Conservation (phyloP, 2,113 vertebrate species). For the Erpornis zantholeuca region DNA sequence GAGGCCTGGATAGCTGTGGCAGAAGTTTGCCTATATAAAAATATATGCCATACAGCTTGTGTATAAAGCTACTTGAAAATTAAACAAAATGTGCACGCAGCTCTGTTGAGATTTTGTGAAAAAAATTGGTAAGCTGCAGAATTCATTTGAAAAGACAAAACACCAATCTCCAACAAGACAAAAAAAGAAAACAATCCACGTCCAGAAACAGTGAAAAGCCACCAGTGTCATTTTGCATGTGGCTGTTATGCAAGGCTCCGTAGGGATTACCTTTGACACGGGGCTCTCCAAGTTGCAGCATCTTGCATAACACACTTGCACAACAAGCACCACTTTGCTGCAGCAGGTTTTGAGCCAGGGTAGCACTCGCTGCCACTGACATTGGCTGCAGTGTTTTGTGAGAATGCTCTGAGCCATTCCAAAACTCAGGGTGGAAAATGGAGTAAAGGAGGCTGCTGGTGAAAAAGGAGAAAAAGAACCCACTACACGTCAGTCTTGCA, state of each 20-base stretch:
- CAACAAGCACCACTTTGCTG: neutral
- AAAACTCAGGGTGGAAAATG: neutral
- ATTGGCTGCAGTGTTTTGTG: neutral
- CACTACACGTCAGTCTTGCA: neutral
- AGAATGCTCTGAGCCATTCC: neutral
- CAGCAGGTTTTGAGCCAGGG: neutral
- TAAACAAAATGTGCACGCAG: neutral
- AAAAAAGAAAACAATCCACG: neutral
- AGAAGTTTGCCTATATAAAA: neutral
- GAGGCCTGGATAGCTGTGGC: neutral
- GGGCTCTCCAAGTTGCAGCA: neutral
- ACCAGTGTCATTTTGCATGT: neutral
- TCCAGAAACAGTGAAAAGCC: neutral
- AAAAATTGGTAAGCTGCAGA: neutral
- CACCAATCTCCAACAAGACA: neutral
- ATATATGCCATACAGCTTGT: neutral
- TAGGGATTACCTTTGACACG: slow-evolving; percentile 15
- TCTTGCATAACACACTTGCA: slow-evolving; percentile 27
- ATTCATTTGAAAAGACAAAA: neutral
- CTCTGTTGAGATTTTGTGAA: neutral
- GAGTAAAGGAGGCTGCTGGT: neutral
- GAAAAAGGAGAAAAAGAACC: neutral
- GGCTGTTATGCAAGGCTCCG: neutral
- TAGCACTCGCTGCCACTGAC: neutral
- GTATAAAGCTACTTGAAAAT: neutral